Percentiles rank a stretch among this genome's conserved stretches.
These are phyloP conservation scores for Ariolimax columbianus DNA, from an alignment of 2,888 invertebrate genomes.

Conservation along the genomic window DNA sequence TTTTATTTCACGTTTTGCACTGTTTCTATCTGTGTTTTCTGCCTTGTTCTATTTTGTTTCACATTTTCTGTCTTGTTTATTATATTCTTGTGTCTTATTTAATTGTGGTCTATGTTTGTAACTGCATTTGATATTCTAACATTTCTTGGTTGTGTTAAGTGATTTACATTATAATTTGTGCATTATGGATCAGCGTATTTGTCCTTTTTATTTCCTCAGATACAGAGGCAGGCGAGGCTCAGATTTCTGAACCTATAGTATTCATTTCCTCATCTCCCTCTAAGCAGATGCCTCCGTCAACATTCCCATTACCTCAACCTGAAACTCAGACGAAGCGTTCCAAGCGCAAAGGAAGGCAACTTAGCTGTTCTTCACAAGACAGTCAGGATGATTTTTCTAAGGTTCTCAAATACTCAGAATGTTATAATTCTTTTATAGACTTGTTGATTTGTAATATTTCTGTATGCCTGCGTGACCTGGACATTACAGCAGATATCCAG, in stretches of 20 bases:
- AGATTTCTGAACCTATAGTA: neutral
- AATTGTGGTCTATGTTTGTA: too few species aligned
- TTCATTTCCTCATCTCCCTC: conserved; percentile 19
- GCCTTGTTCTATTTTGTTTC: too few species aligned
- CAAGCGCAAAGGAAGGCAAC: conserved; percentile 48
- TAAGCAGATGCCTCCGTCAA: neutral
- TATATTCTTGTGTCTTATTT: too few species aligned
- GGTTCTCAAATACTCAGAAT: conserved; percentile 24
- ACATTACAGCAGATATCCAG: too few species aligned
- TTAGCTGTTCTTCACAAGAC: conserved; percentile 50
- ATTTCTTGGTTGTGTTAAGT: neutral
- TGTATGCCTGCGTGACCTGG: too few species aligned
- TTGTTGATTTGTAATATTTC: too few species aligned
- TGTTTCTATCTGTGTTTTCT: too few species aligned
- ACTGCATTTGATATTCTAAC: too few species aligned
- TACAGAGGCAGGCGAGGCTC: neutral
- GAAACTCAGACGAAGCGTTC: conserved; percentile 7
- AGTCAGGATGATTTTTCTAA: conserved; percentile 45
- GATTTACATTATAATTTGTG: neutral
- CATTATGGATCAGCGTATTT: too few species aligned
- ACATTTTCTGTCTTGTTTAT: too few species aligned
- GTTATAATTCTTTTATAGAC: too few species aligned
- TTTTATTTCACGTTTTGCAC: too few species aligned
- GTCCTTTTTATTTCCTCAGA: neutral
- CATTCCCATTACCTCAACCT: neutral